Conservation (phyloP, 2,797 vertebrate genomes). For the Tarsius wallacei region DNA sequence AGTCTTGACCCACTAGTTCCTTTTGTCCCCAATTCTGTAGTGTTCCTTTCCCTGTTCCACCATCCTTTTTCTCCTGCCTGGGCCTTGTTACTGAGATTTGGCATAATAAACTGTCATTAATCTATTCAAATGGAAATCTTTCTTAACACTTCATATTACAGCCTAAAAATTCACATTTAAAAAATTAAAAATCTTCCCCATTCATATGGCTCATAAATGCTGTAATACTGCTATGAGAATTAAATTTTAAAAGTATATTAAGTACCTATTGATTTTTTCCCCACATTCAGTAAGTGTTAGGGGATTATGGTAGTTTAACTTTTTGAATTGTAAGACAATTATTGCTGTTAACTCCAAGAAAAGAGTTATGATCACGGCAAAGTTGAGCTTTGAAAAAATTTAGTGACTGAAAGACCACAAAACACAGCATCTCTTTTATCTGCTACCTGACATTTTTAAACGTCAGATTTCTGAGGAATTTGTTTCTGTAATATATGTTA, state of each 20-base stretch:
- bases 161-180: constrained; percentile 52
- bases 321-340: constrained; percentile 42
- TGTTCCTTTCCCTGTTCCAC: not conserved
- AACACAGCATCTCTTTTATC: not conserved
- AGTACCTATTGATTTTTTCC: constrained; percentile 47
- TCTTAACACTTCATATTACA: not conserved
- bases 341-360: constrained; percentile 13
- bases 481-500: not conserved
- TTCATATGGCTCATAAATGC: constrained; percentile 25
- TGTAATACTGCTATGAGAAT: not conserved
- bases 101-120: not conserved
- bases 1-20: not conserved
- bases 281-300: not conserved
- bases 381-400: constrained; percentile 27
- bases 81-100: not conserved
- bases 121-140: not conserved
- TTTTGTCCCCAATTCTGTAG: not conserved
- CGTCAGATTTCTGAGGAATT: not conserved
- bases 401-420: not conserved
- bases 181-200: not conserved
- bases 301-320: not conserved
- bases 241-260: constrained; percentile 57
- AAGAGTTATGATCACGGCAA: constrained; percentile 52
- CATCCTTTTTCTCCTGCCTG: not conserved
- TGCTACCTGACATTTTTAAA: not conserved